Percentiles rank a stretch among this genome's conserved stretches.
Evolutionary conservation across 1,140 invertebrate genomes (phyloP).

Genomic region (Schlechtendalia chinensis): DNA sequence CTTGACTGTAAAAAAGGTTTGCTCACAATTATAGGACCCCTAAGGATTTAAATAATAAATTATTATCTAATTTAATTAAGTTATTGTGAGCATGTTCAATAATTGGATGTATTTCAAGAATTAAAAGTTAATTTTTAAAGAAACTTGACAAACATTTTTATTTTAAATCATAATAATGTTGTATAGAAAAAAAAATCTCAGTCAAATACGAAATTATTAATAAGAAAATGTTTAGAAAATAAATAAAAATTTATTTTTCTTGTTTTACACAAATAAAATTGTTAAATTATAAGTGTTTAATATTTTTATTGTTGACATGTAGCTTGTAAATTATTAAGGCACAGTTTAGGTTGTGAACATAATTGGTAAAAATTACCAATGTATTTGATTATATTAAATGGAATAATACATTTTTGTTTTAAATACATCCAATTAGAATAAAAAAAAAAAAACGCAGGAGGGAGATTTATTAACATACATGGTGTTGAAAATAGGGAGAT

Average conservation of each 20-base stretch:
- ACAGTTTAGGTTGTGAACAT: background rate
- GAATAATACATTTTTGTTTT: slow-evolving; percentile 11
- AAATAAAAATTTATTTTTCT: background rate
- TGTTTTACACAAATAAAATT: background rate
- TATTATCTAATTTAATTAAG: slow-evolving; percentile 40
- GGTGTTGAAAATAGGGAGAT: slow-evolving; percentile 40
- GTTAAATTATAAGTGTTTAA: background rate
- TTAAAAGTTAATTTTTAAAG: background rate
- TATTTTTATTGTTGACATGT: background rate
- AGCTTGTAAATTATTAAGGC: slow-evolving; percentile 17
- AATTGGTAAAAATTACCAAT: background rate
- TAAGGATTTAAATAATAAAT: slow-evolving; percentile 3
- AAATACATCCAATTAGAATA: slow-evolving; percentile 45
- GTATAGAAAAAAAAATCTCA: background rate
- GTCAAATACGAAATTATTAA: background rate
- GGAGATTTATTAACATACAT: slow-evolving; percentile 33
- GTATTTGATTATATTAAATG: background rate
- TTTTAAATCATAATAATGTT: background rate
- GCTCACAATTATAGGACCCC: background rate
- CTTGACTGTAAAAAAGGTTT: slow-evolving; percentile 4
- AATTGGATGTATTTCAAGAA: slow-evolving; percentile 41
- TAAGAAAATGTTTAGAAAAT: slow-evolving; percentile 1
- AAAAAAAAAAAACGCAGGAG: slow-evolving; percentile 11
- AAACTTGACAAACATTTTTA: background rate
- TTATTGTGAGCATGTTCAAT: slow-evolving; percentile 45